Percentiles rank a stretch among this genome's conserved stretches.
Evolutionary conservation across 64 coral and sea anemone species (phyloP).

Genomic region (Montipora foliosa): DNA sequence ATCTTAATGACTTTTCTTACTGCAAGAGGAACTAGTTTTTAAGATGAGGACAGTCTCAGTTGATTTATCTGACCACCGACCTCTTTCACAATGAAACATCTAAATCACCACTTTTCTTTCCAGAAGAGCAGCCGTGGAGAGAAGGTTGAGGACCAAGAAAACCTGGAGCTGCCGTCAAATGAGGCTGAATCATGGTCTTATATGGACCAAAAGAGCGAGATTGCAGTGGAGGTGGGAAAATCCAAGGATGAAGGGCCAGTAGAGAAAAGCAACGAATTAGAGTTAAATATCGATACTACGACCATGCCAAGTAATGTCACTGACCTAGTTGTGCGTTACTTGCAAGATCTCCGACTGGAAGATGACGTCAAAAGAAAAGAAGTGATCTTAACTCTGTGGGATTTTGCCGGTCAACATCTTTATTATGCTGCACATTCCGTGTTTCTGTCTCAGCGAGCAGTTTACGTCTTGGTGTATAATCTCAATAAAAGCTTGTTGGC

Average conservation of each 20-base stretch:
- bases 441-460: conserved; percentile 27
- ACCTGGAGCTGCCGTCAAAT: neutral
- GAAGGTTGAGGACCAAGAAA: neutral
- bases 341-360: conserved; percentile 12
- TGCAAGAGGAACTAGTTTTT: too few relatives aligned
- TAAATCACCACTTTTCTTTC: neutral
- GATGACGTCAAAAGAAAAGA: conserved; percentile 16
- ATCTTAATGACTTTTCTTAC: too few relatives aligned
- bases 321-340: neutral
- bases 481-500: conserved; percentile 11
- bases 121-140: neutral
- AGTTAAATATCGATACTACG: conserved; percentile 16
- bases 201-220: neutral
- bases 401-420: conserved; percentile 58
- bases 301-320: conserved; percentile 1
- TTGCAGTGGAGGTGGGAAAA: neutral
- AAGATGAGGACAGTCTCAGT: too few relatives aligned
- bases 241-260: neutral
- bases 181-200: neutral
- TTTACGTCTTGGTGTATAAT: conserved; percentile 52
- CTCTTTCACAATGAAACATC: too few relatives aligned
- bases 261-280: neutral
- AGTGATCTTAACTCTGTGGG: conserved; percentile 32
- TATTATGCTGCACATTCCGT: conserved; percentile 56
- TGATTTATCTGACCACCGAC: too few relatives aligned